A percentile compares a stretch with the other conserved stretches of the same genome.
These are phyloP conservation scores for Scaptomyza tumidula DNA, from an alignment of 2,888 invertebrate species.

Conservation along the genomic window DNA sequence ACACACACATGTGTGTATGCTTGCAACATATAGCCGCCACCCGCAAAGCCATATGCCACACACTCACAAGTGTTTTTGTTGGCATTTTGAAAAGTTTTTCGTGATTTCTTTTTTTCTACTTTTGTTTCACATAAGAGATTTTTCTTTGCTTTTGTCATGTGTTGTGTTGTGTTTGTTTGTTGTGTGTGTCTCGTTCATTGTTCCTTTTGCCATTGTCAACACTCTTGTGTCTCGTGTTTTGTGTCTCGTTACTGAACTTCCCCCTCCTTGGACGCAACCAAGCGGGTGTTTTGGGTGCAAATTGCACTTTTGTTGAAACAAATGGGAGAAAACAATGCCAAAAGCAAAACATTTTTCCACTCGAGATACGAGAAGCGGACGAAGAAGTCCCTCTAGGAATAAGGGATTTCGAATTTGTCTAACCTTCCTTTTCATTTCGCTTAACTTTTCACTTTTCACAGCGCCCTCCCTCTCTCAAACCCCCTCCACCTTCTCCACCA, in stretches of 20 bases:
- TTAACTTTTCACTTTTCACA: slow-evolving; percentile 72
- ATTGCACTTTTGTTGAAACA: slow-evolving; percentile 80
- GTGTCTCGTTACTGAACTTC: slow-evolving; percentile 50
- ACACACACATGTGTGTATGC: background rate
- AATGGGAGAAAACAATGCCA: slow-evolving; percentile 76
- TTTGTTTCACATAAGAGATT: slow-evolving; percentile 68
- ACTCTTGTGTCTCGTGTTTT: slow-evolving; percentile 56
- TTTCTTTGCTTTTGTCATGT: slow-evolving; percentile 68
- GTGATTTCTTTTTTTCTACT: slow-evolving; percentile 71
- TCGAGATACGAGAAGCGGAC: slow-evolving; percentile 3
- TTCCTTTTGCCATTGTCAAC: slow-evolving; percentile 72
- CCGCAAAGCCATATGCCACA: slow-evolving; percentile 64
- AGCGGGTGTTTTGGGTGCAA: slow-evolving; percentile 76
- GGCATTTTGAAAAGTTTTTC: slow-evolving; percentile 59
- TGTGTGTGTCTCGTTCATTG: slow-evolving; percentile 50
- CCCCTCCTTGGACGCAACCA: background rate
- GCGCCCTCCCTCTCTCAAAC: slow-evolving; percentile 32
- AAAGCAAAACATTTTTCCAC: slow-evolving; percentile 68
- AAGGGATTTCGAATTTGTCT: slow-evolving; percentile 54
- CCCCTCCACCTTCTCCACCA: background rate
- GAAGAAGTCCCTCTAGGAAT: slow-evolving; percentile 3
- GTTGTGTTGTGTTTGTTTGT: slow-evolving; percentile 29
- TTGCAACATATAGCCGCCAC: background rate
- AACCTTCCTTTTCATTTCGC: slow-evolving; percentile 66
- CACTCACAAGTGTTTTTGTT: slow-evolving; percentile 40